Conservation (phyloP, 2,888 invertebrate genomes). For the Drepanosiphum platanoidis region DNA sequence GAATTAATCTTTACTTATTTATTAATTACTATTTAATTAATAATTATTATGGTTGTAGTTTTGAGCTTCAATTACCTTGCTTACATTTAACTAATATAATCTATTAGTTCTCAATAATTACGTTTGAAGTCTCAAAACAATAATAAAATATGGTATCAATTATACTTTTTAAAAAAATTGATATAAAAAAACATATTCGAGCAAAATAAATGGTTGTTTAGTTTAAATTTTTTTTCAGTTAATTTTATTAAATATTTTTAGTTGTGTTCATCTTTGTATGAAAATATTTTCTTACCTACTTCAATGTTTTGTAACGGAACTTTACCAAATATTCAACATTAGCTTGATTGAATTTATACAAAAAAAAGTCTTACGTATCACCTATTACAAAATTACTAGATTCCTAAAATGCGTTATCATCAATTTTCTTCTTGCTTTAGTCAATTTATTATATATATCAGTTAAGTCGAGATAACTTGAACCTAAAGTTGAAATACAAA, state of each 20-base stretch:
- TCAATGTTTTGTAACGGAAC: not conserved
- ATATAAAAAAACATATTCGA: not conserved
- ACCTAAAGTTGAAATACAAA: too few relatives aligned
- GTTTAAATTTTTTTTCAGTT: not conserved
- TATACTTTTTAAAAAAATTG: too few relatives aligned
- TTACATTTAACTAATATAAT: not conserved
- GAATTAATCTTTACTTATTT: not conserved
- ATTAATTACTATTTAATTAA: too few relatives aligned
- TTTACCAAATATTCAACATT: not conserved
- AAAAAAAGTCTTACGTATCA: not conserved
- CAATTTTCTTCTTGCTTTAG: too few relatives aligned
- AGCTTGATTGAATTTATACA: not conserved
- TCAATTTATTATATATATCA: too few relatives aligned
- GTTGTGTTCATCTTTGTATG: not conserved
- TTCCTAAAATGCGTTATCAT: not conserved
- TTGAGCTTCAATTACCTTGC: not conserved
- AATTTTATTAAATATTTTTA: not conserved
- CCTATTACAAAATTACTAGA: not conserved
- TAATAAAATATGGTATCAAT: too few relatives aligned
- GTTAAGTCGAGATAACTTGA: too few relatives aligned
- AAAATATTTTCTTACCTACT: slow-evolving; percentile 4
- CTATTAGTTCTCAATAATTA: slow-evolving; percentile 23
- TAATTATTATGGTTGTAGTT: too few relatives aligned
- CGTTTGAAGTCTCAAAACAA: too few relatives aligned
- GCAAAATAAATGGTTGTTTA: not conserved